phyloP scores from a whole-genome alignment of 2,113 vertebrate genomes.

The Seriola quinqueradiata region DNA sequence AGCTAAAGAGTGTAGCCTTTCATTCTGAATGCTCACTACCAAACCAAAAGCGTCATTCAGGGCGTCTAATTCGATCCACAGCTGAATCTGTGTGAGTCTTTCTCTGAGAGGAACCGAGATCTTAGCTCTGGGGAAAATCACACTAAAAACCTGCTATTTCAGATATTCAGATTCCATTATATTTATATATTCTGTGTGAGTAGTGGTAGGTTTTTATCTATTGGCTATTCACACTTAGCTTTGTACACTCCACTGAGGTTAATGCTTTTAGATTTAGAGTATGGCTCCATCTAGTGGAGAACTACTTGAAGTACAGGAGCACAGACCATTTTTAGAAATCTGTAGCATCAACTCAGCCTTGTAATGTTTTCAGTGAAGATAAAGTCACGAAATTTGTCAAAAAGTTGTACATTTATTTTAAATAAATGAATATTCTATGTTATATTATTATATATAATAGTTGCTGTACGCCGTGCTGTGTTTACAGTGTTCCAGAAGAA shows the following conservation, averaged over 20 bases:
- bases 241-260: not conserved
- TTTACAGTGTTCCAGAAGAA: conserved; percentile 90
- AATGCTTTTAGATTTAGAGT: not conserved
- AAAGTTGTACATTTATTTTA: not conserved
- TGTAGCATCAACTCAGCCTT: not conserved
- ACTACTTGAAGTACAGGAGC: conserved; percentile 8
- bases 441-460: not conserved
- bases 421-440: not conserved
- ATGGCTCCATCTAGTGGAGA: conserved; percentile 73
- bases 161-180: conserved; percentile 12
- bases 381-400: not conserved
- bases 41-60: conserved; percentile 79
- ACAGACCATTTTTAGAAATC: not conserved
- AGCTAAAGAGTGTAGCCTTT: conserved; percentile 78
- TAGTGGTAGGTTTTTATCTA: not conserved
- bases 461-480: conserved; percentile 14
- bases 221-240: not conserved
- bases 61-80: conserved; percentile 66
- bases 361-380: not conserved
- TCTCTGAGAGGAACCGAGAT: not conserved
- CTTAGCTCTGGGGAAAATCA: not conserved
- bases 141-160: not conserved
- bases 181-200: not conserved
- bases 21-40: conserved; percentile 73
- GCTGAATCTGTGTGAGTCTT: not conserved